Conservation (phyloP, 1,140 invertebrate species). For the Neodiprion lecontei region DNA sequence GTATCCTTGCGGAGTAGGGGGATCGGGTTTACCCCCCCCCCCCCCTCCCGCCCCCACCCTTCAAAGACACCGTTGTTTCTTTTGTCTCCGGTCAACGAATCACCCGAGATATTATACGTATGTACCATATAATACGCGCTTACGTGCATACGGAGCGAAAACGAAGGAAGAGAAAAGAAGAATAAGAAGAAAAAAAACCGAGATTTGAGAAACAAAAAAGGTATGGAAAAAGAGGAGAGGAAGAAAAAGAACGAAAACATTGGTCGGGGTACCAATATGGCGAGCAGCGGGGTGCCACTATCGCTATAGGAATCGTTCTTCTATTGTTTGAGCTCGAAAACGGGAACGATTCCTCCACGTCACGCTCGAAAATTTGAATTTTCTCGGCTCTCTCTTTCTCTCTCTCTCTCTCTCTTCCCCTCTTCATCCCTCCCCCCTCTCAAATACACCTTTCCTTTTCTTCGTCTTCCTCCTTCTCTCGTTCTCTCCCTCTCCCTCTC, state of each 20-base stretch:
- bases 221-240: no score
- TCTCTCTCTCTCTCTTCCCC: neutral
- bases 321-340: constrained; percentile 17
- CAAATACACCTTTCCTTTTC: neutral
- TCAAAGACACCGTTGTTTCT: neutral
- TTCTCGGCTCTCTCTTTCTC: constrained; percentile 1
- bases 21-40: no score
- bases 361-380: constrained; percentile 15
- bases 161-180: no score
- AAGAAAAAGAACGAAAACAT: neutral
- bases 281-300: constrained; percentile 14
- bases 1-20: no score
- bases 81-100: constrained; percentile 7
- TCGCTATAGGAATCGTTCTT: constrained; percentile 11
- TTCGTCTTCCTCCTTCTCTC: neutral
- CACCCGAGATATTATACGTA: constrained; percentile 1
- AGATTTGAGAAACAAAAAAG: no score
- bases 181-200: no score
- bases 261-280: constrained; percentile 15
- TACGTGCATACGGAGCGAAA: no score
- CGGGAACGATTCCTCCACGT: constrained; percentile 15
- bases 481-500: neutral
- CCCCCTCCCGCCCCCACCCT: neutral
- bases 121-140: no score
- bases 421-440: no score